Evolutionary conservation across 1,140 invertebrate species (phyloP).

Genomic region (Physella acuta): DNA sequence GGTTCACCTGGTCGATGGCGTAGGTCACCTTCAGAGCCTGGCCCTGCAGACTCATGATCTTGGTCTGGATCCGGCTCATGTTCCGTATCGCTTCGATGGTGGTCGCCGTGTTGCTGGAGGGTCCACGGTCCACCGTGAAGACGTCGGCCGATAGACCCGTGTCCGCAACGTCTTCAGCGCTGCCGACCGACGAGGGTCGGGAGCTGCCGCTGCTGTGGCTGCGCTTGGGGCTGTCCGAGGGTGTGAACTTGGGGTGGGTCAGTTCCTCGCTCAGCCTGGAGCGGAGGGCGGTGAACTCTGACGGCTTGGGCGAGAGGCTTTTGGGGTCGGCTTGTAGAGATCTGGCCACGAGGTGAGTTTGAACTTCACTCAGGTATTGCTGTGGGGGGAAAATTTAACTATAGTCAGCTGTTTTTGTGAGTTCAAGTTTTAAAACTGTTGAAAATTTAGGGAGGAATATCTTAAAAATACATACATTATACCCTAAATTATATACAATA

Average conservation of each 20-base stretch:
- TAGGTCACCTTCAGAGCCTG: constrained; percentile 36
- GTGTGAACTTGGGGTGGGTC: not conserved
- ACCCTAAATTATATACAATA: too few relatives aligned
- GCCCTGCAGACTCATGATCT: constrained; percentile 30
- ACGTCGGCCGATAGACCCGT: not conserved
- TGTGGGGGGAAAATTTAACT: not conserved
- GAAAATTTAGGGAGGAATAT: too few relatives aligned
- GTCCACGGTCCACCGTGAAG: not conserved
- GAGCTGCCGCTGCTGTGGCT: not conserved
- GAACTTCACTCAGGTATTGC: constrained; percentile 19
- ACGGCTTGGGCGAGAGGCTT: not conserved
- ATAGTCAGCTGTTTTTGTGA: too few relatives aligned
- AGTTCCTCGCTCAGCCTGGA: constrained; percentile 9
- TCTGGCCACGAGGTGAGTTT: constrained; percentile 6
- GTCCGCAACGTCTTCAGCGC: not conserved
- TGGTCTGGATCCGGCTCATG: constrained; percentile 13
- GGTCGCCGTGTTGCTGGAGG: not conserved
- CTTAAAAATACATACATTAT: too few relatives aligned
- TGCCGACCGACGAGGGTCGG: not conserved
- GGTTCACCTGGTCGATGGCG: constrained; percentile 32
- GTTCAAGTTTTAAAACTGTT: too few relatives aligned
- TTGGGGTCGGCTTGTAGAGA: not conserved
- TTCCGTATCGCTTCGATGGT: constrained; percentile 5
- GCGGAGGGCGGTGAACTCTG: not conserved
- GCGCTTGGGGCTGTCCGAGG: not conserved